Evolutionary conservation across 2,113 vertebrate genomes (phyloP), one percentile per base, ranked within the genome.

Genomic region (Hepsetus odoe): DNA sequence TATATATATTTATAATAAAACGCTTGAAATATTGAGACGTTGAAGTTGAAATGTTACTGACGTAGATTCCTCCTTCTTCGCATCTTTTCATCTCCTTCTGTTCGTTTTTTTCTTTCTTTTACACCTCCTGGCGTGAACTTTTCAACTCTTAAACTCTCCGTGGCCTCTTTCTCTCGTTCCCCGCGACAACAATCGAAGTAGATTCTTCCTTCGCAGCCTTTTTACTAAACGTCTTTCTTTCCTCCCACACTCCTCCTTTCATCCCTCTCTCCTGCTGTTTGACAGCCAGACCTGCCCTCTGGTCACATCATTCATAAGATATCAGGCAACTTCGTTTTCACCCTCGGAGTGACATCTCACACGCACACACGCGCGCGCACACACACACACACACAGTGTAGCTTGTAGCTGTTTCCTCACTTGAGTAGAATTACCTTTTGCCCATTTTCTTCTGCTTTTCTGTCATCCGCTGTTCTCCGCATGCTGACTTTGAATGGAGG

Each of bases 391-490:
- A 59, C 77, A 20, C 67, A 49, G 84, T 59, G 74, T 88, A 86
- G n/a, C 68, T 64, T 88, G 83, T 89, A 87, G 80, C 86, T 87
- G 88, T 91, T 88, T 87, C 85, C 90, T 89, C 86, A 85, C 82
- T 70, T 88, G 84, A 94, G 89, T 88, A 82, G 76, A 90, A 88
- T 93, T 92, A 90, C 84, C 84, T 92, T 90, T 88, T 87, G 87
- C 89, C n/a, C n/a, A n/a, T n/a, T n/a, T n/a, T n/a, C n/a, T n/a
- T n/a, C 89, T 67, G 6, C 85, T 86, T 86, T 80, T 89, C 85
- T 80, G 87, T 95, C 91, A 91, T 87, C 81, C 88, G 82, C 83
- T 77, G 87, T 89, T 91, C 88, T 87, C 85, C 44, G 51, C 85
- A 66, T 84, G 88, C 51, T 74, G 77, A 88, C 88, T 89, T 77